Conservation (phyloP, 2,113 vertebrate genomes). For the Numida meleagris region DNA sequence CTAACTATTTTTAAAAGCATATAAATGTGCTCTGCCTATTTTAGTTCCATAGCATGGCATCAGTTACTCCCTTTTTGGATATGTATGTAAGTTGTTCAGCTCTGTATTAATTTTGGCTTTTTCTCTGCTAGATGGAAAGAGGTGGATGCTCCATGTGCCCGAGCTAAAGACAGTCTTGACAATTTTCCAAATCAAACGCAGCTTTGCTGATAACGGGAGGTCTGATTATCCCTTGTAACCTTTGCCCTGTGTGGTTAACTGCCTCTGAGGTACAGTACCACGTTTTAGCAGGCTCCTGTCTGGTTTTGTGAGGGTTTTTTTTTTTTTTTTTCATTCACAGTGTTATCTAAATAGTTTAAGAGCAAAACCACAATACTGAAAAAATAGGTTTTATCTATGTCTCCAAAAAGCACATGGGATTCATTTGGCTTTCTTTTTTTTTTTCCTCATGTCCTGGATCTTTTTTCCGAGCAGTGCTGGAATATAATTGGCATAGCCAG, state of each 20-base stretch:
- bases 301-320: background rate
- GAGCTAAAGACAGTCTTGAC: slow-evolving; percentile 49
- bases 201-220: slow-evolving; percentile 64
- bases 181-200: slow-evolving; percentile 57
- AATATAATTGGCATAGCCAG: slow-evolving; percentile 7
- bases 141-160: slow-evolving; percentile 36
- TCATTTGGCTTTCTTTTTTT: slow-evolving; percentile 35
- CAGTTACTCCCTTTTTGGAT: slow-evolving; percentile 55
- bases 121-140: slow-evolving; percentile 15
- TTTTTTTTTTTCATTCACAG: background rate
- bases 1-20: slow-evolving; percentile 63
- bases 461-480: slow-evolving; percentile 14
- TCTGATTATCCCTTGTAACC: slow-evolving; percentile 59
- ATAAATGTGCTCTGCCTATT: slow-evolving; percentile 56
- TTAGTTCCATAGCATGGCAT: slow-evolving; percentile 61
- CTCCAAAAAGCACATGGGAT: slow-evolving; percentile 36
- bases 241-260: slow-evolving; percentile 57
- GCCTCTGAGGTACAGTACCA: background rate
- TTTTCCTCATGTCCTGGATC: background rate
- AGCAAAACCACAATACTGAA: slow-evolving; percentile 31
- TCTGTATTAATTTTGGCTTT: slow-evolving; percentile 30
- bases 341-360: slow-evolving; percentile 15
- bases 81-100: slow-evolving; percentile 44
- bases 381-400: background rate
- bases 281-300: background rate